phyloP scores from a whole-genome alignment of 2,113 vertebrate species.

The Centropristis striata region DNA sequence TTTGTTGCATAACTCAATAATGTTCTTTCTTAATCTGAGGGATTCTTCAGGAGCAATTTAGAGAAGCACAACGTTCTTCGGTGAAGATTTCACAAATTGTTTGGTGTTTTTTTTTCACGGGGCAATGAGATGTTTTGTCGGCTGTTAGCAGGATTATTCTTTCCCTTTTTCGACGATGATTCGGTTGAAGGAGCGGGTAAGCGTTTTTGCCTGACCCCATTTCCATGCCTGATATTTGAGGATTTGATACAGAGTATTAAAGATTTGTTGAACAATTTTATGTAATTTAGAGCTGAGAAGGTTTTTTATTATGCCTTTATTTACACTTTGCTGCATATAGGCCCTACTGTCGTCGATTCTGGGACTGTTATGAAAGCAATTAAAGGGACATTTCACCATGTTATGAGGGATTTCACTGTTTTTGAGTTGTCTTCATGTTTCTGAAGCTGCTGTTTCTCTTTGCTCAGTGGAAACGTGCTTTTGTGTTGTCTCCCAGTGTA shows the following conservation, averaged over 20 bases:
- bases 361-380: constrained; percentile 26
- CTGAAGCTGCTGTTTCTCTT: constrained; percentile 24
- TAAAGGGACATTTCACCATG: constrained; percentile 36
- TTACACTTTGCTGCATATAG: constrained; percentile 8
- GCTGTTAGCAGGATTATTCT: constrained; percentile 43
- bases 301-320: constrained; percentile 28
- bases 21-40: constrained; percentile 25
- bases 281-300: constrained; percentile 37
- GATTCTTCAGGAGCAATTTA: constrained; percentile 37
- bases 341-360: neutral
- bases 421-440: constrained; percentile 33
- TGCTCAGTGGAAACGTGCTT: constrained; percentile 34
- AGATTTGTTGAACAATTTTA: constrained; percentile 52
- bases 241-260: constrained; percentile 54
- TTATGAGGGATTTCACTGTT: constrained; percentile 30
- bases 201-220: constrained; percentile 38
- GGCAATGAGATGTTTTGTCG: constrained; percentile 40
- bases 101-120: neutral
- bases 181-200: constrained; percentile 25
- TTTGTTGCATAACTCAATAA: constrained; percentile 23
- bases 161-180: constrained; percentile 25
- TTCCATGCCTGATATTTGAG: constrained; percentile 50
- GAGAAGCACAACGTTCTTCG: constrained; percentile 15
- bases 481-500: constrained; percentile 54
- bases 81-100: constrained; percentile 7